These are phyloP conservation scores for Chromoteleia sp. DNA, from an alignment of 2,888 invertebrate species.

Conservation along the genomic window DNA sequence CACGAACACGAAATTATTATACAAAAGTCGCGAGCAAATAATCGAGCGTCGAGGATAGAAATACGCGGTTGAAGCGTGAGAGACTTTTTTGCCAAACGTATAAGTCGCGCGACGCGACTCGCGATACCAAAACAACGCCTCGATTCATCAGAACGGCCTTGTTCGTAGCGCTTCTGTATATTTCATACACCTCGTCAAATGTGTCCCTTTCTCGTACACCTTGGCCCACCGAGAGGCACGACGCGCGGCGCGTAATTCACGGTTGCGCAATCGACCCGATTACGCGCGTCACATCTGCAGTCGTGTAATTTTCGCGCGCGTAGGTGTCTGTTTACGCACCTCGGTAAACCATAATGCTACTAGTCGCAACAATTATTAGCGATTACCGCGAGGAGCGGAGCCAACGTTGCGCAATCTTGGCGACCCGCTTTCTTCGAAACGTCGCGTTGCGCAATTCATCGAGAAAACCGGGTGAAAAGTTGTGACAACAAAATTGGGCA, in stretches of 20 bases:
- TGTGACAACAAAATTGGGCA: background rate
- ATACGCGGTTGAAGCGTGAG: no score
- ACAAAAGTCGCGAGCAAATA: no score
- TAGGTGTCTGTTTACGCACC: conserved; percentile 57
- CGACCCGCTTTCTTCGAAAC: no score
- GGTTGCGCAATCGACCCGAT: conserved; percentile 64
- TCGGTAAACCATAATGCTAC: conserved; percentile 28
- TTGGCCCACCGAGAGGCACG: conserved; percentile 66
- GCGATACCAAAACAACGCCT: conserved; percentile 16
- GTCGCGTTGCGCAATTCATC: background rate
- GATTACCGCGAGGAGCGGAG: background rate
- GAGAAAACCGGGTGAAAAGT: background rate
- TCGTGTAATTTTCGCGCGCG: conserved; percentile 50
- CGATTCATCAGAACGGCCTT: conserved; percentile 35
- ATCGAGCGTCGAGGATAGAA: no score
- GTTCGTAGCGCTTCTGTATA: conserved; percentile 14
- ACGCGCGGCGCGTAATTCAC: conserved; percentile 46
- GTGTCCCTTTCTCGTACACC: conserved; percentile 65
- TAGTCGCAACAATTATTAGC: conserved; percentile 13
- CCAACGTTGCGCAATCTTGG: conserved; percentile 3
- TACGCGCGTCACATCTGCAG: conserved; percentile 48
- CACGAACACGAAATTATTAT: no score
- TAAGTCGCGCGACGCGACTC: no score
- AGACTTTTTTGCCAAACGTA: no score
- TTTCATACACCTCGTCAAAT: conserved; percentile 54